A percentile compares a stretch with the other conserved stretches of the same genome.
phyloP scores from a whole-genome alignment of 2,888 invertebrate species.

The Polylopha cassiicola region DNA sequence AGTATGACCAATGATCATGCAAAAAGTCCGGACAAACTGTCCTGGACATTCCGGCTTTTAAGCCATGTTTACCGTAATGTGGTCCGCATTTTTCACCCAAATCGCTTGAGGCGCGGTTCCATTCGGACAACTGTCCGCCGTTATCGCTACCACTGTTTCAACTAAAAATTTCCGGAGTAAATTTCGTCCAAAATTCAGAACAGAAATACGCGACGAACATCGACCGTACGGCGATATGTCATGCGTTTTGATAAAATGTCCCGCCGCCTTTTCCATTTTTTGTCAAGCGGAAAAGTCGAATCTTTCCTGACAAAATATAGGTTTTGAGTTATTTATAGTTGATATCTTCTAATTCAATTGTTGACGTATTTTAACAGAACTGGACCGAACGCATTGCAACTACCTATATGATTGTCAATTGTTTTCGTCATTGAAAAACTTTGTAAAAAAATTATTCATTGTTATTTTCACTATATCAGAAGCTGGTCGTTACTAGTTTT shows the following conservation, averaged over 20 bases:
- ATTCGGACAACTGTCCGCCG: conserved; percentile 40
- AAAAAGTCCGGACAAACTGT: conserved; percentile 17
- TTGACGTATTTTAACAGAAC: conserved; percentile 1
- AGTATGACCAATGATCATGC: conserved; percentile 11
- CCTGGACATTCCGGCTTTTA: conserved; percentile 4
- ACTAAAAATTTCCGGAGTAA: conserved; percentile 35
- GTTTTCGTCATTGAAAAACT: conserved; percentile 6
- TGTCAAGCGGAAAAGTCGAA: conserved; percentile 21
- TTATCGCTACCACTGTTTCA: conserved; percentile 42
- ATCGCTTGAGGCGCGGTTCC: conserved; percentile 38
- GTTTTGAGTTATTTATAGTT: no score
- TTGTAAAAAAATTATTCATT: conserved; percentile 6
- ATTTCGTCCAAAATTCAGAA: conserved; percentile 33
- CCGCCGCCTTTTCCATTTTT: conserved; percentile 31
- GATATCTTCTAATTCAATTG: no score
- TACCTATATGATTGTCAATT: conserved; percentile 13
- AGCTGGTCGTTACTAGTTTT: conserved; percentile 2
- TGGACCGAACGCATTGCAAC: conserved; percentile 1
- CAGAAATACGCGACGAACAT: conserved; percentile 27
- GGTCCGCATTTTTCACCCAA: conserved; percentile 34
- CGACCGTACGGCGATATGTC: conserved; percentile 45
- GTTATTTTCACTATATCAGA: conserved; percentile 3
- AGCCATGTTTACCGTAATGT: conserved; percentile 21
- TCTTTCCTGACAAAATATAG: background rate
- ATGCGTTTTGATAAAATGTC: conserved; percentile 48